phyloP scores from a whole-genome alignment of 2,113 vertebrate species.

The Chitala chitala region DNA sequence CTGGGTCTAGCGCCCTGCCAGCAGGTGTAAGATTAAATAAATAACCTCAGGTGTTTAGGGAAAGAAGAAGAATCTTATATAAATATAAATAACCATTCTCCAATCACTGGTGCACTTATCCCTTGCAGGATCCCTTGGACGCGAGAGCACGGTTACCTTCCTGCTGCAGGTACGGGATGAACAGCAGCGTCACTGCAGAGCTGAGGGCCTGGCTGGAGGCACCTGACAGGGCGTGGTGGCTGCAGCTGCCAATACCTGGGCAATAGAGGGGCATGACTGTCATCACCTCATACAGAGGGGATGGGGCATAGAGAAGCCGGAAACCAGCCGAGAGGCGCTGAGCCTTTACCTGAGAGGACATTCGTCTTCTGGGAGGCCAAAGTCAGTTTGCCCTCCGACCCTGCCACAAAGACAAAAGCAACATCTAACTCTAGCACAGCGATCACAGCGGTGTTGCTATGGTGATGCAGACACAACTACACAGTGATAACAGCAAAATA shows the following conservation, averaged over 20 bases:
- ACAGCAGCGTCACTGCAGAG: conserved; percentile 72
- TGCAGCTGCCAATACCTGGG: conserved; percentile 86
- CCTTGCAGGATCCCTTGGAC: neutral
- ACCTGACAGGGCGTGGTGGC: conserved; percentile 83
- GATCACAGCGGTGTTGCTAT: neutral
- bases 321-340: neutral
- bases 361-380: conserved; percentile 90
- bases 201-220: conserved; percentile 80
- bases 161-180: conserved; percentile 92
- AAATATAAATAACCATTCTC: no score
- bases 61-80: no score
- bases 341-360: conserved; percentile 80
- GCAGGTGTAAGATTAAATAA: neutral
- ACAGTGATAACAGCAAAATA: neutral
- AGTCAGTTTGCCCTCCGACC: conserved; percentile 92
- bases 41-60: neutral
- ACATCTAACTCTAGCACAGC: no score
- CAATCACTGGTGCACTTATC: neutral
- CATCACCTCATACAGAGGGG: neutral
- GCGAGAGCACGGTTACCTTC: conserved; percentile 71
- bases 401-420: conserved; percentile 50
- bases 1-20: no score
- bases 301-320: neutral
- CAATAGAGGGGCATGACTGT: neutral
- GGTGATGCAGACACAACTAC: neutral